phyloP scores from a whole-genome alignment of 1,140 invertebrate genomes.

The Latrodectus geometricus region DNA sequence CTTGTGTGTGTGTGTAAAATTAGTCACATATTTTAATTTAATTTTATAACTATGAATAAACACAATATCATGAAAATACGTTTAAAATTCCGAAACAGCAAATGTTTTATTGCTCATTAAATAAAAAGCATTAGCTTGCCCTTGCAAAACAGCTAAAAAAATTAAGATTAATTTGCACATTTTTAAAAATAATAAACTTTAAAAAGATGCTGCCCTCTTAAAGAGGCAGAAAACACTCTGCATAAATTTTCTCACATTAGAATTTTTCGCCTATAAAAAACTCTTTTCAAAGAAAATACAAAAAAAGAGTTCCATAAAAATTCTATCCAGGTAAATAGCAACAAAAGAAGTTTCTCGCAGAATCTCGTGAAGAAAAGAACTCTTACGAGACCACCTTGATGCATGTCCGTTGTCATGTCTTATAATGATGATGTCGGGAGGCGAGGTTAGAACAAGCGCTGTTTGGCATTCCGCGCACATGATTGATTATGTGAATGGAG shows the following conservation, averaged over 20 bases:
- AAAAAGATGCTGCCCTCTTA: background rate
- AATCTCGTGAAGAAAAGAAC: background rate
- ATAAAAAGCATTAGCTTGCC: too few relatives aligned
- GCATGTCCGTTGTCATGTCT: slow-evolving; percentile 42
- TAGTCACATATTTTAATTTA: too few relatives aligned
- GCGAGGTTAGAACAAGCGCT: slow-evolving; percentile 28
- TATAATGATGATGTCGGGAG: slow-evolving; percentile 36
- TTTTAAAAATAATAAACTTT: too few relatives aligned
- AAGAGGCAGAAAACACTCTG: slow-evolving; percentile 18
- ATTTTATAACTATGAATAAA: too few relatives aligned
- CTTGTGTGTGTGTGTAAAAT: too few relatives aligned
- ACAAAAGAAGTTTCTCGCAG: background rate
- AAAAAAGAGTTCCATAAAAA: background rate
- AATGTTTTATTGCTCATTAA: too few relatives aligned
- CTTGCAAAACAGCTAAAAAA: too few relatives aligned
- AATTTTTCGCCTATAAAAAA: background rate
- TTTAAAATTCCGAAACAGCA: too few relatives aligned
- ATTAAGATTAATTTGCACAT: too few relatives aligned
- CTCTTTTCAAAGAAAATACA: background rate
- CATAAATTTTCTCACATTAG: slow-evolving; percentile 46
- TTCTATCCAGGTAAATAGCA: background rate
- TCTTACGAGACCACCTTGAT: slow-evolving; percentile 16
- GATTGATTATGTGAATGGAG: slow-evolving; percentile 40
- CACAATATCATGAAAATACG: too few relatives aligned
- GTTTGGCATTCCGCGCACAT: slow-evolving; percentile 42